Evolutionary conservation across 1,140 invertebrate genomes (phyloP).

Genomic region (Oryctes rhinoceros): DNA sequence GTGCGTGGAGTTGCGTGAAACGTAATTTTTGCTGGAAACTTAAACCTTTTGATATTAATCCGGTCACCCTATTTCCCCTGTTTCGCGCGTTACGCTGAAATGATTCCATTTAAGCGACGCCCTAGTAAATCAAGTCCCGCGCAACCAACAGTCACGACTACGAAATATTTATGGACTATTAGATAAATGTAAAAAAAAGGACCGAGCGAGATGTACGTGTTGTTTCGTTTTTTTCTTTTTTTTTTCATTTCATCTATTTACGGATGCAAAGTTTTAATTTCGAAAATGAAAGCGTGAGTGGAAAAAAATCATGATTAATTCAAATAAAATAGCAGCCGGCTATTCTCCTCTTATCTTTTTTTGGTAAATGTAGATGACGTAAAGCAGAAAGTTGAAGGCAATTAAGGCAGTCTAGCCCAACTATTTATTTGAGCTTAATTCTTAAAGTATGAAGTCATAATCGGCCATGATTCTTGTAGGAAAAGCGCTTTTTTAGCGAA

Average conservation of each 20-base stretch:
- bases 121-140: constrained; percentile 31
- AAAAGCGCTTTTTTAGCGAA: too few species aligned
- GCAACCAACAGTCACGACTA: neutral
- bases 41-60: constrained; percentile 38
- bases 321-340: too few species aligned
- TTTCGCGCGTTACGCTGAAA: constrained; percentile 33
- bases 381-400: too few species aligned
- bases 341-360: too few species aligned
- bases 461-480: too few species aligned
- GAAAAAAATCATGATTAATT: too few species aligned
- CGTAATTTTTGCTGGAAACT: constrained; percentile 32
- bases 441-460: too few species aligned
- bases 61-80: constrained; percentile 35
- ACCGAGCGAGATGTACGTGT: neutral
- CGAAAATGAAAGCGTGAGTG: neutral
- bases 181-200: constrained; percentile 22
- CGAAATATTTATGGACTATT: constrained; percentile 36
- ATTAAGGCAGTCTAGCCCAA: too few species aligned
- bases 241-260: neutral
- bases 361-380: too few species aligned
- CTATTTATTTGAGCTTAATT: too few species aligned
- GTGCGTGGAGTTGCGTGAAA: neutral
- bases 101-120: constrained; percentile 35
- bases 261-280: neutral
- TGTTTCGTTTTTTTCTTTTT: neutral